Conservation (phyloP, 2,888 invertebrate genomes). For the Diogma glabrata region DNA sequence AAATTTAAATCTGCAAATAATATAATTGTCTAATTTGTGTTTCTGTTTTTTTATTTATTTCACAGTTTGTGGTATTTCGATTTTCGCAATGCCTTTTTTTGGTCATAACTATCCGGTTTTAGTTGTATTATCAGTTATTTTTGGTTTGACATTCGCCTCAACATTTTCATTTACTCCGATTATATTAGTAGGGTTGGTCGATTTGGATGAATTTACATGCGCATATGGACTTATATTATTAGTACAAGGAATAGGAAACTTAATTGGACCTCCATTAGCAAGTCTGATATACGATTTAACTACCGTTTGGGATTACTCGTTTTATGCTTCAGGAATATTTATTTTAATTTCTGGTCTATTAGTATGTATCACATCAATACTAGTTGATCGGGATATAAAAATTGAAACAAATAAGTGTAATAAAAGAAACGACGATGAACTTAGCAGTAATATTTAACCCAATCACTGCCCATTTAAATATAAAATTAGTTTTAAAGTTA, state of each 20-base stretch:
- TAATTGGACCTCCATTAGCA: constrained; percentile 84
- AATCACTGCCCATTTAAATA: too few relatives aligned
- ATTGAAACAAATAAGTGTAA: not conserved
- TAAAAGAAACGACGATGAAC: too few relatives aligned
- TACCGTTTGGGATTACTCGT: constrained; percentile 60
- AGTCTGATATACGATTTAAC: constrained; percentile 45
- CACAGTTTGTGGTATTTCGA: constrained; percentile 33
- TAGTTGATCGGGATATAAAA: constrained; percentile 29
- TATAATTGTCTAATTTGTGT: not conserved
- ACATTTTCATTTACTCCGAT: constrained; percentile 86
- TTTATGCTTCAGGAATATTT: constrained; percentile 70
- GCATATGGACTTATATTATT: constrained; percentile 84
- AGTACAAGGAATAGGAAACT: constrained; percentile 85
- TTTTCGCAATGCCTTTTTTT: constrained; percentile 32
- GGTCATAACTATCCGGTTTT: constrained; percentile 27
- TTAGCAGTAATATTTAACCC: too few relatives aligned
- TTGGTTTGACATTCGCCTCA: constrained; percentile 85
- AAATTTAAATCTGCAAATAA: not conserved
- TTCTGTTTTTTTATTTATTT: not conserved
- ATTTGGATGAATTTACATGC: constrained; percentile 81
- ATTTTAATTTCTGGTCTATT: constrained; percentile 60
- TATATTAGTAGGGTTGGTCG: constrained; percentile 76
- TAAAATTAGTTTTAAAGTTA: too few relatives aligned
- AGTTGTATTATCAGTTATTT: constrained; percentile 44
- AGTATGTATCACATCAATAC: constrained; percentile 33